phyloP scores from a whole-genome alignment of 1,140 invertebrate species.

The Acromyrmex charruanus region DNA sequence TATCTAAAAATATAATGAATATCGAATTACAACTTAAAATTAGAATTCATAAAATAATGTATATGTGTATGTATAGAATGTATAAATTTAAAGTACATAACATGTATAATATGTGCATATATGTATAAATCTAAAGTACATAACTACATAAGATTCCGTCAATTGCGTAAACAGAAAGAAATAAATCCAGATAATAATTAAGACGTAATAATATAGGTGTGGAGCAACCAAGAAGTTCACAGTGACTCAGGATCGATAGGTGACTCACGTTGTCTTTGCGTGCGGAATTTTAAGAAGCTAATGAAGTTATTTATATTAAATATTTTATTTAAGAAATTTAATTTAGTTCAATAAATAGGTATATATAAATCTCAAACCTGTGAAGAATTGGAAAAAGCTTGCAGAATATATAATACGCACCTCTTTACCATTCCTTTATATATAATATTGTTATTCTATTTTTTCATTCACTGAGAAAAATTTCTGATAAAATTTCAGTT shows the following conservation, averaged over 20 bases:
- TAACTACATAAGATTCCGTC: background rate
- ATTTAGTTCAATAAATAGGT: background rate
- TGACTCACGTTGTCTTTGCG: background rate
- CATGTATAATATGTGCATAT: background rate
- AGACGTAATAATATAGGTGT: slow-evolving; percentile 23
- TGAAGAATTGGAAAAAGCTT: background rate
- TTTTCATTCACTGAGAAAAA: no score
- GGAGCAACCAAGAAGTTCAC: background rate
- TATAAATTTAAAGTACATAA: no score
- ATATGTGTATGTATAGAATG: no score
- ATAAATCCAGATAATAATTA: background rate
- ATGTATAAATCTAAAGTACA: background rate
- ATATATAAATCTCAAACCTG: no score
- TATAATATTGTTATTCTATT: no score
- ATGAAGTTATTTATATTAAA: background rate
- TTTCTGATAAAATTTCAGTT: no score
- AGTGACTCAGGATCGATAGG: slow-evolving; percentile 19
- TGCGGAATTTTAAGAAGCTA: background rate
- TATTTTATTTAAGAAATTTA: background rate
- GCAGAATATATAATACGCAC: background rate
- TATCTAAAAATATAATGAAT: no score
- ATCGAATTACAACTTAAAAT: no score
- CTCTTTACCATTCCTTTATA: background rate
- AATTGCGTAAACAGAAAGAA: background rate
- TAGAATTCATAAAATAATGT: background rate